Conservation (phyloP, 2,888 invertebrate genomes). For the Pasiphila rectangulata region DNA sequence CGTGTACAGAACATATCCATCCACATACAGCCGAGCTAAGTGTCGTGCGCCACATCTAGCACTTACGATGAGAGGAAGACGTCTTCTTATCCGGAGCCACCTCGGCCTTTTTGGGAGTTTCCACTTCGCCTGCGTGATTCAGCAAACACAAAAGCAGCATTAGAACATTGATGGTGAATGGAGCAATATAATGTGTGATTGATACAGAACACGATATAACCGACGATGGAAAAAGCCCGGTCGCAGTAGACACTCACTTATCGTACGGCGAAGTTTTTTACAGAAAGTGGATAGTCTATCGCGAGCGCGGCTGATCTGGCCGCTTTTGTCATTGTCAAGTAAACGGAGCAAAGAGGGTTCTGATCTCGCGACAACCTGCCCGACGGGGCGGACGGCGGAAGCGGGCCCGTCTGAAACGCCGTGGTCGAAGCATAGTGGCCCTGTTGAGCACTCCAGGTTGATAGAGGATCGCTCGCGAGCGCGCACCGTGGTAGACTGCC, state of each 20-base stretch:
- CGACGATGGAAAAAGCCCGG: not conserved
- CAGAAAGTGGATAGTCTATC: slow-evolving; percentile 72
- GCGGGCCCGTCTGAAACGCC: slow-evolving; percentile 64
- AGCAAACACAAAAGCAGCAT: slow-evolving; percentile 78
- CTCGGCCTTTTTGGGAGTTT: slow-evolving; percentile 77
- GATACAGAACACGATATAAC: slow-evolving; percentile 33
- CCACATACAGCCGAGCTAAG: slow-evolving; percentile 34
- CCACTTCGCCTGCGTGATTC: slow-evolving; percentile 76
- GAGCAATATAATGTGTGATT: slow-evolving; percentile 40
- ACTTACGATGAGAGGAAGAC: slow-evolving; percentile 76
- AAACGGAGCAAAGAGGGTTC: slow-evolving; percentile 69
- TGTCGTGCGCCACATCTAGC: slow-evolving; percentile 70
- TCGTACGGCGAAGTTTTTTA: slow-evolving; percentile 76
- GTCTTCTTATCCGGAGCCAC: slow-evolving; percentile 76
- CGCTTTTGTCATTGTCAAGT: slow-evolving; percentile 68
- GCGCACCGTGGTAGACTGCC: slow-evolving; percentile 70
- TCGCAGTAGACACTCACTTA: slow-evolving; percentile 68
- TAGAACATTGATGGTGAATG: slow-evolving; percentile 66
- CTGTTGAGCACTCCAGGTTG: slow-evolving; percentile 77
- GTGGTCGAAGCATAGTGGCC: slow-evolving; percentile 77
- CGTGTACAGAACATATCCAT: slow-evolving; percentile 19
- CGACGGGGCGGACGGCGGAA: slow-evolving; percentile 63
- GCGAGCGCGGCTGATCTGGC: slow-evolving; percentile 71
- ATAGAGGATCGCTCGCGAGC: slow-evolving; percentile 69
- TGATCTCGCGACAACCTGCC: slow-evolving; percentile 64